Conservation (phyloP, 2,113 vertebrate genomes). For the Mionectes macconnelli region DNA sequence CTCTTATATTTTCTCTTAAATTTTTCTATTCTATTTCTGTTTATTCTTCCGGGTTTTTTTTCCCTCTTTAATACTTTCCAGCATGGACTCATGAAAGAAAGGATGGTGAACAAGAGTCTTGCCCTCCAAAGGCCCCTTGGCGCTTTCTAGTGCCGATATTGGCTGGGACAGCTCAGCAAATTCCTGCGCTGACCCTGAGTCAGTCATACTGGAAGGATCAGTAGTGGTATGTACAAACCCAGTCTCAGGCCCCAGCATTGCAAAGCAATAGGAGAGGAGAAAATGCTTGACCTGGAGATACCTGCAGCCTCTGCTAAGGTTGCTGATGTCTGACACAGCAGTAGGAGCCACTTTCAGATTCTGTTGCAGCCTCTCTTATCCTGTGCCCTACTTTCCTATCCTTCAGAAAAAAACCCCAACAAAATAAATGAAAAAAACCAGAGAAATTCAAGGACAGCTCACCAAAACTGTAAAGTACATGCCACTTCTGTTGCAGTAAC, state of each 20-base stretch:
- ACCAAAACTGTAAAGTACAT: neutral
- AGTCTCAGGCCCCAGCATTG: neutral
- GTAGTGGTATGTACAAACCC: neutral
- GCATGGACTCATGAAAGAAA: neutral
- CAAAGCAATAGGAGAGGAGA: neutral
- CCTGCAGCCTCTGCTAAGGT: neutral
- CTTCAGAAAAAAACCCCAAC: neutral
- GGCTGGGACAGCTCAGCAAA: neutral
- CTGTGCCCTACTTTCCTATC: neutral
- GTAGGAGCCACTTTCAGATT: neutral
- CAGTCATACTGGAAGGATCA: neutral
- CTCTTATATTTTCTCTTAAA: no score
- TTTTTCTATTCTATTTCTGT: neutral
- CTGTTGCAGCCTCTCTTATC: neutral
- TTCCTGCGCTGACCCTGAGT: neutral
- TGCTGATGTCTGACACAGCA: neutral
- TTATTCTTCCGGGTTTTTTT: neutral
- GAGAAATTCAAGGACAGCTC: neutral
- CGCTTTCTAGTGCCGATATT: neutral
- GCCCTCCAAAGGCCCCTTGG: rapidly evolving
- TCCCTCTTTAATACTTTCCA: neutral
- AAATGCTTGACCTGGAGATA: neutral
- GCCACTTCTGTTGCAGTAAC: neutral
- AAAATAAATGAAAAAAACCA: rapidly evolving
- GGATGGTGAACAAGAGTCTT: neutral